phyloP scores from a whole-genome alignment of 2,888 invertebrate genomes.

The Caenorhabditis drosophilae region DNA sequence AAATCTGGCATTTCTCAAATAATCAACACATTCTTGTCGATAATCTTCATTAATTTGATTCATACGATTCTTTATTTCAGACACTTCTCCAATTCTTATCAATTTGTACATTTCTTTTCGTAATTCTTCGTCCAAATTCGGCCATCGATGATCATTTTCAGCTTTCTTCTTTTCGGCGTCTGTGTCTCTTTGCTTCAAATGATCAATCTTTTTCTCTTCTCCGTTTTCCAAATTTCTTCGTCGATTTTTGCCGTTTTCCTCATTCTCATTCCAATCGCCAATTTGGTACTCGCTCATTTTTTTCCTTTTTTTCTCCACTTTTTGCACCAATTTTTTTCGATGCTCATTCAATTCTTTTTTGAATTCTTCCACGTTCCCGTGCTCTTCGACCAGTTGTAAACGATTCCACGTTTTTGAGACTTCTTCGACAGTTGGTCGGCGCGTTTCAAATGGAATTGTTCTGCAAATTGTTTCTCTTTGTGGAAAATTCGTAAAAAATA shows the following conservation, averaged over 20 bases:
- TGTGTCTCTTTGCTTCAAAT: constrained; percentile 12
- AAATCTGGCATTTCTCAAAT: constrained; percentile 39
- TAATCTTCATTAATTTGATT: constrained; percentile 15
- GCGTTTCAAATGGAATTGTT: constrained; percentile 82
- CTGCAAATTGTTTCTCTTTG: no score
- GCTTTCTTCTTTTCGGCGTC: constrained; percentile 55
- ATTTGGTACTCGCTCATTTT: no score
- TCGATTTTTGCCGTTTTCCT: constrained; percentile 12
- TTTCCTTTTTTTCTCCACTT: constrained; percentile 21
- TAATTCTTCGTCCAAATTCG: constrained; percentile 60
- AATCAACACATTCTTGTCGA: constrained; percentile 68
- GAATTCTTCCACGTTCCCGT: constrained; percentile 46
- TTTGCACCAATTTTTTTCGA: constrained; percentile 16
- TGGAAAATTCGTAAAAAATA: neutral
- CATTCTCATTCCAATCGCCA: constrained; percentile 31
- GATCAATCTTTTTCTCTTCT: constrained; percentile 8
- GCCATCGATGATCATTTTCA: constrained; percentile 62
- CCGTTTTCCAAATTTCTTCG: constrained; percentile 6
- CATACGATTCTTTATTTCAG: constrained; percentile 46
- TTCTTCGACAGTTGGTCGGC: constrained; percentile 82
- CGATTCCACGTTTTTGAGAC: constrained; percentile 76
- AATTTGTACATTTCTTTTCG: constrained; percentile 22
- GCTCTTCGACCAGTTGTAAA: constrained; percentile 34
- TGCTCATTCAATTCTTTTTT: constrained; percentile 28
- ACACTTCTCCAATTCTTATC: neutral